A percentile compares a stretch with the other conserved stretches of the same genome.
These are phyloP conservation scores for Mongoloraphidia duomilia DNA, from an alignment of 2,888 invertebrate genomes.

Conservation along the genomic window DNA sequence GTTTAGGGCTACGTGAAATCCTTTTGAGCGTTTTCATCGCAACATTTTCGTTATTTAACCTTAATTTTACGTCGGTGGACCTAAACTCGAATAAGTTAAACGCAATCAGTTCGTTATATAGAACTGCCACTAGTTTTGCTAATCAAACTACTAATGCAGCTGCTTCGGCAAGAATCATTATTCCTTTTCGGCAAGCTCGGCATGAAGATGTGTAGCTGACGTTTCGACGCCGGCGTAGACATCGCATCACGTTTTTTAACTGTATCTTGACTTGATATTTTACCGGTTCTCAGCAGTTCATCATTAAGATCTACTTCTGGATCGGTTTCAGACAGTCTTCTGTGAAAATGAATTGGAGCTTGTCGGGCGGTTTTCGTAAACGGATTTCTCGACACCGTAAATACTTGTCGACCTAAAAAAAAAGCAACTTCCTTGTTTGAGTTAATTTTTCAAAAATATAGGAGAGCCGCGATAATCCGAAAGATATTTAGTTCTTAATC, in stretches of 20 bases:
- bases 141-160: background rate
- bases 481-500: too few species aligned
- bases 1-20: too few species aligned
- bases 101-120: too few species aligned
- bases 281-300: too few species aligned
- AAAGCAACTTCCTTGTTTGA: too few species aligned
- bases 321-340: background rate
- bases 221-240: constrained; percentile 25
- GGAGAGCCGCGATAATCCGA: too few species aligned
- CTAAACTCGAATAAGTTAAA: too few species aligned
- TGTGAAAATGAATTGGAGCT: background rate
- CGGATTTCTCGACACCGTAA: background rate
- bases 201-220: constrained; percentile 63
- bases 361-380: background rate
- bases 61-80: too few species aligned
- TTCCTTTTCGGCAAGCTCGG: constrained; percentile 44
- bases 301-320: too few species aligned
- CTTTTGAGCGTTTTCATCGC: too few species aligned
- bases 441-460: too few species aligned
- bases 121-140: constrained; percentile 1
- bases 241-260: background rate
- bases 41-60: too few species aligned
- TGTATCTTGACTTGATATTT: background rate
- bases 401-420: background rate
- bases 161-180: background rate